Conservation (phyloP, 2,888 invertebrate species). For the Eilema griseolum region DNA sequence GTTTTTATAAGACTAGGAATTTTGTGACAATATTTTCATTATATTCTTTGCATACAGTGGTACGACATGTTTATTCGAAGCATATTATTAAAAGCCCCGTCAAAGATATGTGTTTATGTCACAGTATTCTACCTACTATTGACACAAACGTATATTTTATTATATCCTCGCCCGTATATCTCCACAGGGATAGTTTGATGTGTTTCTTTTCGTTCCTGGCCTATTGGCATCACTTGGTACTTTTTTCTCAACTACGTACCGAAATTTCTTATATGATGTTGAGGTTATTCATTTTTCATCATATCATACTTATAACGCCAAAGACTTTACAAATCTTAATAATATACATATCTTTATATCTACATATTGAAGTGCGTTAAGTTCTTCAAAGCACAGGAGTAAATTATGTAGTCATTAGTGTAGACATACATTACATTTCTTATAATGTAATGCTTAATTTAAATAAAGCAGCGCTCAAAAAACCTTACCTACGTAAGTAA, state of each 20-base stretch:
- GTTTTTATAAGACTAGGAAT: background rate
- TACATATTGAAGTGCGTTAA: background rate
- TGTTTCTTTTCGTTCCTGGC: too few relatives aligned
- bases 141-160: background rate
- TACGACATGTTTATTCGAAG: background rate
- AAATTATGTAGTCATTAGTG: background rate
- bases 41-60: conserved; percentile 3
- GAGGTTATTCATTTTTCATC: too few relatives aligned
- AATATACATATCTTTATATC: too few relatives aligned
- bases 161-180: background rate
- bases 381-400: background rate
- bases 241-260: too few relatives aligned
- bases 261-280: too few relatives aligned
- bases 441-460: background rate
- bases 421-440: background rate
- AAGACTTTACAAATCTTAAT: too few relatives aligned
- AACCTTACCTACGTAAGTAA: background rate
- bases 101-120: background rate
- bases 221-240: background rate
- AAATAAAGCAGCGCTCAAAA: background rate
- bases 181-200: background rate
- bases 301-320: too few relatives aligned
- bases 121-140: background rate
- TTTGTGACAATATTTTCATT: background rate
- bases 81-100: conserved; percentile 1